A percentile compares a stretch with the other conserved stretches of the same genome.
Evolutionary conservation across 2,797 vertebrate genomes (phyloP).

Genomic region (Syngnathus rostellatus): DNA sequence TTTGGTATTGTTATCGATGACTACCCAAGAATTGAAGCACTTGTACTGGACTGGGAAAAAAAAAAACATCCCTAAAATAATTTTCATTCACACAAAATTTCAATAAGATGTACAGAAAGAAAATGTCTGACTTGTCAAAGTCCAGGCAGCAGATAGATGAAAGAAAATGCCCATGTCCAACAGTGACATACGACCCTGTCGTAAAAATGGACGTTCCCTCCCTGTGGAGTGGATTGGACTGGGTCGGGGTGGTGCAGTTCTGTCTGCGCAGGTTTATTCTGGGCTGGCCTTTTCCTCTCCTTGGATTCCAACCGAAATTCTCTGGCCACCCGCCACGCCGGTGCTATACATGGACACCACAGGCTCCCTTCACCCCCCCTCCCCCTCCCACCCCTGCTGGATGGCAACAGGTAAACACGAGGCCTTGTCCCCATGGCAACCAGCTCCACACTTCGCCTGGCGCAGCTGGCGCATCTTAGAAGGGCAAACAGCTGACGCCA

Average conservation of each 20-base stretch:
- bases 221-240: conserved; percentile 33
- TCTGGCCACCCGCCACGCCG: conserved; percentile 49
- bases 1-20: no score
- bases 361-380: conserved; percentile 11
- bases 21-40: no score
- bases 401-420: conserved; percentile 60
- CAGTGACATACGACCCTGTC: conserved; percentile 29
- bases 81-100: background rate
- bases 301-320: conserved; percentile 54
- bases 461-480: conserved; percentile 26
- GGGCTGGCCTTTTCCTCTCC: conserved; percentile 58
- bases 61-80: no score
- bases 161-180: conserved; percentile 20
- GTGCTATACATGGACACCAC: conserved; percentile 15
- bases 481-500: conserved; percentile 42
- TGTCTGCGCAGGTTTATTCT: conserved; percentile 61
- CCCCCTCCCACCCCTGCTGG: conserved; percentile 12
- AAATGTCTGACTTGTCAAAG: conserved; percentile 5
- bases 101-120: background rate
- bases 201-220: conserved; percentile 47
- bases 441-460: conserved; percentile 39
- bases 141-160: conserved; percentile 26
- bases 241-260: conserved; percentile 13
- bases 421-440: conserved; percentile 50
- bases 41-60: no score